Evolutionary conservation across 2,888 invertebrate genomes (phyloP).

Genomic region (Incurvaria masculella): DNA sequence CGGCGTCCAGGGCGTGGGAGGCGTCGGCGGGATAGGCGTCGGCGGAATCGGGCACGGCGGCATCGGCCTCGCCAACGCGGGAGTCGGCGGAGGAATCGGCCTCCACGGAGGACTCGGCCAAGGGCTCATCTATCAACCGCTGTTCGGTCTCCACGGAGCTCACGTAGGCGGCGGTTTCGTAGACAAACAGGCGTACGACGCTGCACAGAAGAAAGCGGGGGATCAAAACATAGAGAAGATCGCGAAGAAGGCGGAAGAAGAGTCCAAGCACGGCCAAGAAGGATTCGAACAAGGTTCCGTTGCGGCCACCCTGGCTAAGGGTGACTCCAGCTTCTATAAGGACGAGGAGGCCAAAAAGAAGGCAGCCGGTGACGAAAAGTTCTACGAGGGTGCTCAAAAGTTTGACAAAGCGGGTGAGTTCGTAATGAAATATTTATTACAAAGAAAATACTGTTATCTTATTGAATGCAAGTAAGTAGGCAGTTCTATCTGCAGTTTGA

Average conservation of each 20-base stretch:
- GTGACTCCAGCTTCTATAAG: slow-evolving; percentile 49
- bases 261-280: slow-evolving; percentile 54
- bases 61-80: slow-evolving; percentile 32
- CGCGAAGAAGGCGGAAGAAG: slow-evolving; percentile 53
- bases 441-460: too few species aligned
- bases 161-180: slow-evolving; percentile 42
- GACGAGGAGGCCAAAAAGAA: slow-evolving; percentile 58
- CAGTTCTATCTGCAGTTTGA: too few species aligned
- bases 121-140: slow-evolving; percentile 40
- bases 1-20: background rate
- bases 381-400: slow-evolving; percentile 56
- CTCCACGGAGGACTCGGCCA: slow-evolving; percentile 18
- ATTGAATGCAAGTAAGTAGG: too few species aligned
- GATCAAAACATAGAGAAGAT: slow-evolving; percentile 54
- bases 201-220: slow-evolving; percentile 55
- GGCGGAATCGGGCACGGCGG: slow-evolving; percentile 17
- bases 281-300: slow-evolving; percentile 54
- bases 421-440: too few species aligned
- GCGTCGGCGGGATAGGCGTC: slow-evolving; percentile 10
- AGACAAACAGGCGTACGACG: slow-evolving; percentile 55
- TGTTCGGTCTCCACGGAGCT: slow-evolving; percentile 30
- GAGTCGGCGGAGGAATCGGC: slow-evolving; percentile 30
- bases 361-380: slow-evolving; percentile 57
- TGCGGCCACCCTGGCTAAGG: slow-evolving; percentile 54
- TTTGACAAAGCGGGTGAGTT: slow-evolving; percentile 55